phyloP scores from a whole-genome alignment of 2,797 vertebrate species.

The Staurois parvus region DNA sequence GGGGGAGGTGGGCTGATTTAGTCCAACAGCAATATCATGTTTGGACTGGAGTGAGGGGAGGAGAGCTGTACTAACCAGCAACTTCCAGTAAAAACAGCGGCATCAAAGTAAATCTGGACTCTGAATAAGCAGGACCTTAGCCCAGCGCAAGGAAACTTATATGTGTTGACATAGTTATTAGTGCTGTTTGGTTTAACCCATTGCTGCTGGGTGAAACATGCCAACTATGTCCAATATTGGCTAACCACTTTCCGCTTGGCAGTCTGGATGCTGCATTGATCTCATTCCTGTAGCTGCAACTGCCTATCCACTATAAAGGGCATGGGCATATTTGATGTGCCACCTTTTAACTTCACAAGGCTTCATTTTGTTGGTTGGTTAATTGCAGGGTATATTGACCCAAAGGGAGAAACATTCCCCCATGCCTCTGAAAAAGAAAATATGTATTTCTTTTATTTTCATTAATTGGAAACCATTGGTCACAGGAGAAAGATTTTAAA shows the following conservation, averaged over 20 bases:
- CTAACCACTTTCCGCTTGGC: slow-evolving; percentile 41
- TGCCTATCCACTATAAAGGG: slow-evolving; percentile 16
- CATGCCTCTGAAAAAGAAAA: neutral
- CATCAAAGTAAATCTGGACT: slow-evolving; percentile 36
- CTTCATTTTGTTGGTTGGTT: neutral
- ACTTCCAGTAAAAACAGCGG: slow-evolving; percentile 48
- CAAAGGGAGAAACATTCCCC: neutral
- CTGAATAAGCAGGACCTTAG: slow-evolving; percentile 24
- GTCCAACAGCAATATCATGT: slow-evolving; percentile 53
- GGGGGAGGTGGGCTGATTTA: slow-evolving; percentile 9
- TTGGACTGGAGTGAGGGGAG: slow-evolving; percentile 8
- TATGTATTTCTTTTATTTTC: slow-evolving; percentile 23
- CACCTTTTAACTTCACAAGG: neutral
- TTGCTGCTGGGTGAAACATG: slow-evolving; percentile 36
- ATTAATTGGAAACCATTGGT: neutral
- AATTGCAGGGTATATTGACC: neutral
- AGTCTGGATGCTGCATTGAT: slow-evolving; percentile 7
- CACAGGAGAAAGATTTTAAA: neutral
- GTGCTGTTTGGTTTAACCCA: slow-evolving; percentile 38
- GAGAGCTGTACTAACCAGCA: neutral
- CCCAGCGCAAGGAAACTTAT: slow-evolving; percentile 38
- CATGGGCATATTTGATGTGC: slow-evolving; percentile 18
- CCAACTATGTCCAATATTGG: slow-evolving; percentile 46
- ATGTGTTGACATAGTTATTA: slow-evolving; percentile 53
- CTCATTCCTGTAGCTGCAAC: slow-evolving; percentile 16